Conservation (phyloP, 2,113 vertebrate species). For the Rafetus swinhoei region DNA sequence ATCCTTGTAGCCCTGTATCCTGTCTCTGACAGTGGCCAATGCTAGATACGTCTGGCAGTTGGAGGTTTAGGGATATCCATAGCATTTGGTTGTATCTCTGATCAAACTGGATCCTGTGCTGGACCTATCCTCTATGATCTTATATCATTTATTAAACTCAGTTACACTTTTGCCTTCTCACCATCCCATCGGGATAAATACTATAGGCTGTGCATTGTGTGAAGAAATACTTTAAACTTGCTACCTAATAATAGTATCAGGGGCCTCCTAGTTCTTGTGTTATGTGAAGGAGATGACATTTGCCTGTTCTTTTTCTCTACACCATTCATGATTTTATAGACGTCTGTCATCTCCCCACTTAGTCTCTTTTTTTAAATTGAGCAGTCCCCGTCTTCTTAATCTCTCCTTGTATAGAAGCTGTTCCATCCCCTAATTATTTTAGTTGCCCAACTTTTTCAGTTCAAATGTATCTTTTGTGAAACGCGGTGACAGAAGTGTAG, state of each 20-base stretch:
- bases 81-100: not conserved
- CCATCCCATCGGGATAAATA: not conserved
- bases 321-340: not conserved
- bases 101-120: not conserved
- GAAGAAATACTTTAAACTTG: not conserved
- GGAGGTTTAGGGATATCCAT: not conserved
- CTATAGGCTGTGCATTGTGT: not conserved
- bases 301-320: not conserved
- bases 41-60: not conserved
- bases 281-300: not conserved
- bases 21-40: not conserved
- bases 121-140: not conserved
- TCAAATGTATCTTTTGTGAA: not conserved
- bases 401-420: not conserved
- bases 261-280: not conserved
- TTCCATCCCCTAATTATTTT: not conserved
- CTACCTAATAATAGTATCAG: not conserved
- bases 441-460: not conserved
- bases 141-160: not conserved
- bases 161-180: not conserved
- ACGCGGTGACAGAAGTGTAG: not conserved
- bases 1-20: not conserved
- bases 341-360: not conserved
- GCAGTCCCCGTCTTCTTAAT: not conserved
- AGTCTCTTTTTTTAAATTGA: not conserved